A percentile compares a stretch with the other conserved stretches of the same genome.
phyloP scores from a whole-genome alignment of 1,140 invertebrate genomes.

The Ephestia elutella region DNA sequence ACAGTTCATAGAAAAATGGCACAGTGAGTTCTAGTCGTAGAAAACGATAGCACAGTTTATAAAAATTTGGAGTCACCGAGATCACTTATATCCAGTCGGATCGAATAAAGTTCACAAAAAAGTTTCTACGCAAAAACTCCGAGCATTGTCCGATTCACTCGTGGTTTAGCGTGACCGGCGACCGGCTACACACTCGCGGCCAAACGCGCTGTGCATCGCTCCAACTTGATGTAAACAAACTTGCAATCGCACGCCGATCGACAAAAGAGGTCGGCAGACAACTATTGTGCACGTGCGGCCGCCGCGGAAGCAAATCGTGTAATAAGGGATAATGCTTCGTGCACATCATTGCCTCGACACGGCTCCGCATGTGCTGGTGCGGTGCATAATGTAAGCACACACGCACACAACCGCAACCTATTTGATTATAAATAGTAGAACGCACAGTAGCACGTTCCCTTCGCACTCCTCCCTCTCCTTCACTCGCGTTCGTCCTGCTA shows the following conservation, averaged over 20 bases:
- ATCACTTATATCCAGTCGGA: constrained; percentile 31
- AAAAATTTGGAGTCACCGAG: constrained; percentile 39
- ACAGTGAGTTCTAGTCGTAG: constrained; percentile 29
- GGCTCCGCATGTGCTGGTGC: constrained; percentile 42
- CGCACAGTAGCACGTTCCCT: constrained; percentile 73
- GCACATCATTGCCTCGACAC: constrained; percentile 69
- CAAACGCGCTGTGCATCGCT: constrained; percentile 60
- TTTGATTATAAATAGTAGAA: constrained; percentile 73
- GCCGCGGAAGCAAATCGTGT: constrained; percentile 66
- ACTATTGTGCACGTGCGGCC: constrained; percentile 66
- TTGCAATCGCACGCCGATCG: constrained; percentile 54
- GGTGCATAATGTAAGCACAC: constrained; percentile 65
- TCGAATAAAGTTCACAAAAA: constrained; percentile 34
- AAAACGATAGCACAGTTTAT: constrained; percentile 30
- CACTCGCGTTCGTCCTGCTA: constrained; percentile 16
- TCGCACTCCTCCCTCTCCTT: constrained; percentile 55
- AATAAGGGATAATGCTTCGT: constrained; percentile 73
- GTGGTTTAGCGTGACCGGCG: constrained; percentile 52
- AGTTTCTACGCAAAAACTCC: constrained; percentile 50
- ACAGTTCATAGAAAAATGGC: constrained; percentile 27
- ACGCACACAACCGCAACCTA: constrained; percentile 54
- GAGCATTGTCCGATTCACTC: constrained; percentile 61
- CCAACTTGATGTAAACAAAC: constrained; percentile 65
- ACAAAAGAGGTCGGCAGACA: constrained; percentile 62
- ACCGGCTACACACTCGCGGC: constrained; percentile 63